phyloP scores from a whole-genome alignment of 2,113 vertebrate species.

The Lichenostomus cassidix region DNA sequence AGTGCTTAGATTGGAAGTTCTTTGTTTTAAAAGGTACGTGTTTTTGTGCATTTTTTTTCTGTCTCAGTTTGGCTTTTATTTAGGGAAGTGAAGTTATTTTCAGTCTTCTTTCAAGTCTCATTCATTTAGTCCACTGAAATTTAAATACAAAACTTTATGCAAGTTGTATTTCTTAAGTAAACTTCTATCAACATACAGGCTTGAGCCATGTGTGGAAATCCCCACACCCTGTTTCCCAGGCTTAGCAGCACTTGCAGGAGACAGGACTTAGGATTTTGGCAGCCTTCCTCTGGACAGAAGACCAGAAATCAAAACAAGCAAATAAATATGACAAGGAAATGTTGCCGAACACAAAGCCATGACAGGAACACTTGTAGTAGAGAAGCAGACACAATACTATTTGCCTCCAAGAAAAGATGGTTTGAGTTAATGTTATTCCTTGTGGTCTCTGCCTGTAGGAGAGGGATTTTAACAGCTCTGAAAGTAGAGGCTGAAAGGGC shows the following conservation, averaged over 20 bases:
- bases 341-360: constrained; percentile 59
- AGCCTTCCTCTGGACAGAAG: constrained; percentile 22
- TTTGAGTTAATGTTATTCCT: not conserved
- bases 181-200: not conserved
- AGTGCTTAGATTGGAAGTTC: not conserved
- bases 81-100: not conserved
- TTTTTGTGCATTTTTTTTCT: not conserved
- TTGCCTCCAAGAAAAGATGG: not conserved
- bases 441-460: not conserved
- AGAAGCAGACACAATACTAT: constrained; percentile 15
- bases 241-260: constrained; percentile 16
- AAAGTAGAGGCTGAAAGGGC: not conserved
- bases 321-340: constrained; percentile 62
- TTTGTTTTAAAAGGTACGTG: not conserved
- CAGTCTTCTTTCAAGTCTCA: not conserved
- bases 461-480: not conserved
- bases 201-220: not conserved
- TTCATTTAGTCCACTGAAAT: not conserved
- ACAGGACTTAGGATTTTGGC: constrained; percentile 39
- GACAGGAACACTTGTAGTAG: constrained; percentile 33
- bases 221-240: not conserved
- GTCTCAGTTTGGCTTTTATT: not conserved
- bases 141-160: not conserved
- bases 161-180: not conserved
- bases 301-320: constrained; percentile 60